phyloP scores from a whole-genome alignment of 2,888 invertebrate species.

The Amblyjoppa proteus region DNA sequence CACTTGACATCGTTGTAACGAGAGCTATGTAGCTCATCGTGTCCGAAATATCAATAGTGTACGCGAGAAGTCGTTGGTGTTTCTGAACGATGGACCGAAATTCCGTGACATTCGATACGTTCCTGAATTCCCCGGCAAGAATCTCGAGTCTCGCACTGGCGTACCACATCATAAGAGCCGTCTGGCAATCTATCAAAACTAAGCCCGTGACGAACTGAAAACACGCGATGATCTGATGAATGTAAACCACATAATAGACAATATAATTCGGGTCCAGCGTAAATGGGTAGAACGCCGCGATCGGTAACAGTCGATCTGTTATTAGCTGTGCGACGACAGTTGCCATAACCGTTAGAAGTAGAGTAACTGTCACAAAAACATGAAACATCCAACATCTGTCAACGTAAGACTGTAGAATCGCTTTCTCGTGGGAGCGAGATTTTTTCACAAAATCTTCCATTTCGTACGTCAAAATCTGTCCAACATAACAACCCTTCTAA shows the following conservation, averaged over 20 bases:
- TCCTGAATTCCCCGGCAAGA: conserved; percentile 33
- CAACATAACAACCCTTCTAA: too few relatives aligned
- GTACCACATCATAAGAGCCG: conserved; percentile 72
- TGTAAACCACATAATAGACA: background rate
- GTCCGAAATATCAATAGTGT: conserved; percentile 6
- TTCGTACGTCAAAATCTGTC: conserved; percentile 47
- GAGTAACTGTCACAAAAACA: conserved; percentile 45
- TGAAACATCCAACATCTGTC: conserved; percentile 52
- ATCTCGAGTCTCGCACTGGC: conserved; percentile 69
- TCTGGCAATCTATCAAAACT: conserved; percentile 68
- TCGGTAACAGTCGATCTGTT: conserved; percentile 2
- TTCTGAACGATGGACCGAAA: conserved; percentile 14
- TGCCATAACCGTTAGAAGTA: background rate
- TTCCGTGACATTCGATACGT: conserved; percentile 19
- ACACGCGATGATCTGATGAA: conserved; percentile 52
- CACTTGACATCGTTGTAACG: background rate
- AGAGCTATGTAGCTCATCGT: conserved; percentile 19
- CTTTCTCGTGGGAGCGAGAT: conserved; percentile 30
- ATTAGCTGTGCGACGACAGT: background rate
- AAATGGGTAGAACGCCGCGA: conserved; percentile 59
- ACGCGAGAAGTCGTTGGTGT: conserved; percentile 54
- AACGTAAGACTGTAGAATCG: conserved; percentile 64
- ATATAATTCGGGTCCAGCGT: background rate
- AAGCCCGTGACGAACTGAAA: conserved; percentile 51
- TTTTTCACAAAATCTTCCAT: conserved; percentile 37